A percentile compares a stretch with the other conserved stretches of the same genome.
Conservation (phyloP, 2,888 invertebrate genomes). For the Hirudinaria manillensis region DNA sequence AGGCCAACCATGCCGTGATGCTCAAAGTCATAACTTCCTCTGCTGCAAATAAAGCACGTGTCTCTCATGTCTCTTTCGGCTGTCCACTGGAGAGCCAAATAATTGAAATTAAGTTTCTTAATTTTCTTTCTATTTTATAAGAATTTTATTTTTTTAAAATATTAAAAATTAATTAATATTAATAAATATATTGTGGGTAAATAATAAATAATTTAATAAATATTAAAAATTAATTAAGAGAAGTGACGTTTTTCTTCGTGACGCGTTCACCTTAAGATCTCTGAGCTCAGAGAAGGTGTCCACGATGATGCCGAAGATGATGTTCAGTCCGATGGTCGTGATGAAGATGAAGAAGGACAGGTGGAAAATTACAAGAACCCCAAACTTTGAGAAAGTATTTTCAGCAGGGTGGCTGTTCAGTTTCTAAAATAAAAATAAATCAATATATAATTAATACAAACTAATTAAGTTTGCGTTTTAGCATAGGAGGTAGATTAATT, state of each 20-base stretch:
- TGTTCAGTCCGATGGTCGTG: constrained; percentile 55
- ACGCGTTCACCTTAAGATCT: constrained; percentile 49
- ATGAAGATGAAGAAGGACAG: constrained; percentile 55
- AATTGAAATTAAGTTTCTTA: constrained; percentile 13
- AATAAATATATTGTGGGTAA: too few species aligned
- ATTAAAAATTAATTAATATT: not conserved
- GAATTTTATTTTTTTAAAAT: not conserved
- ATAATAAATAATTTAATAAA: too few species aligned
- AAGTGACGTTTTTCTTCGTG: not conserved
- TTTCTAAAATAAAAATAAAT: constrained; percentile 32
- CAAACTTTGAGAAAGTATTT: constrained; percentile 48
- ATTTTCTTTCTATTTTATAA: not conserved
- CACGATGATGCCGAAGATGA: constrained; percentile 55
- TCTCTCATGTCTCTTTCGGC: constrained; percentile 54
- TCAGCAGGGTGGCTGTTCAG: constrained; percentile 37
- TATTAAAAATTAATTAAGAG: not conserved
- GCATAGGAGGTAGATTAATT: too few species aligned
- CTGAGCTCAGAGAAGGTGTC: constrained; percentile 55
- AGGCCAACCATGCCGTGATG: constrained; percentile 48
- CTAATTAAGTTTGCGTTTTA: not conserved
- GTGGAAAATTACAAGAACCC: constrained; percentile 51
- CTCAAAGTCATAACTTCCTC: constrained; percentile 54
- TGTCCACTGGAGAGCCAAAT: constrained; percentile 49
- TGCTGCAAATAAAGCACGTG: constrained; percentile 53
- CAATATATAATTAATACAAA: not conserved